Evolutionary conservation across 1,140 invertebrate genomes (phyloP).

Genomic region (Belonocnema kinseyi): DNA sequence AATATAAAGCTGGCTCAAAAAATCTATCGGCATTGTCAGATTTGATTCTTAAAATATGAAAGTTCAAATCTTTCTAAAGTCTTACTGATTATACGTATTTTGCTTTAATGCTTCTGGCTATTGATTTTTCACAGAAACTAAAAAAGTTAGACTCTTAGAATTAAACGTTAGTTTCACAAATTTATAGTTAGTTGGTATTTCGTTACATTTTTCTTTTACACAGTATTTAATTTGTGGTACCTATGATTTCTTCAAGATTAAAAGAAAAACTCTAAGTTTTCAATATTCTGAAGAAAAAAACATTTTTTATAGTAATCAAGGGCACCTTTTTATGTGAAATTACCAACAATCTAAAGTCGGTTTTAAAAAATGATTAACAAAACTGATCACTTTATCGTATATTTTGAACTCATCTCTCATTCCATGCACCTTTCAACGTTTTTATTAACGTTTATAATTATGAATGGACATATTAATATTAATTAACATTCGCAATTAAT

Average conservation of each 20-base stretch:
- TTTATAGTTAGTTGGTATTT: constrained; percentile 23
- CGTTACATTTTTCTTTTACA: constrained; percentile 21
- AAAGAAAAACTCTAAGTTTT: neutral
- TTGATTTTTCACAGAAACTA: constrained; percentile 24
- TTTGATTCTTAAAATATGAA: constrained; percentile 26
- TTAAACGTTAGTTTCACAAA: constrained; percentile 25
- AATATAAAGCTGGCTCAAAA: constrained; percentile 23
- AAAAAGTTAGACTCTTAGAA: constrained; percentile 26
- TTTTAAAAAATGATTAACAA: constrained; percentile 7
- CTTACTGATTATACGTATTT: constrained; percentile 15
- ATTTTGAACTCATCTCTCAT: neutral
- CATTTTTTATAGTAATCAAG: neutral
- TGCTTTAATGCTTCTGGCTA: constrained; percentile 16
- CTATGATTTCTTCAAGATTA: neutral
- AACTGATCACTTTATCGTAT: constrained; percentile 7
- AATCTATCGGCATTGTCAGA: constrained; percentile 16
- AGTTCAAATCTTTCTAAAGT: constrained; percentile 24
- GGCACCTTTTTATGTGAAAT: constrained; percentile 14
- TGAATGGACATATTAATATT: neutral
- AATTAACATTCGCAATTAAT: neutral
- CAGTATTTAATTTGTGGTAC: neutral
- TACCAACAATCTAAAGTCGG: constrained; percentile 1
- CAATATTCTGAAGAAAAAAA: too few relatives aligned
- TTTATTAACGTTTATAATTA: constrained; percentile 6
- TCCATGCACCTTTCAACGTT: neutral